Base-by-base conservation (phyloP, 1,140 invertebrate species). In the Copidosoma floridanum region DNA sequence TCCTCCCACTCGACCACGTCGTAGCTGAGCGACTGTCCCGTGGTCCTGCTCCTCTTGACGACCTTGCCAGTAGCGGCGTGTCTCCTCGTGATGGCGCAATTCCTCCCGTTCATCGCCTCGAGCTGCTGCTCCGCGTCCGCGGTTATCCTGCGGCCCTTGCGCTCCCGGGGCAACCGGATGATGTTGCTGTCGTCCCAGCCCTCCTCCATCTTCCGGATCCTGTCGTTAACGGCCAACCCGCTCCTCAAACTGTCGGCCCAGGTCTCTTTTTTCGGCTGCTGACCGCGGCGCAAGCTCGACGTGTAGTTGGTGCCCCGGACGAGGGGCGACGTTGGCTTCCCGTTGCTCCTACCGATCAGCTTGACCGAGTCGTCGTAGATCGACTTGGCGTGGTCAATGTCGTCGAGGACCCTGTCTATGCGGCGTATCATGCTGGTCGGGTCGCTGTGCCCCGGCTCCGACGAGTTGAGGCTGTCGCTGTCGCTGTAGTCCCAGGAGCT, bases 401-500 rank as follows among this genome's bases (percentile, higher is more conserved):
- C 65, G 48, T 71, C 61, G 7, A 70, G 55, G 5, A 66, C 66
- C 10, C 60, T 51, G 44, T 66, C 65, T 21, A 72, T 68, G 38
- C 63, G 56, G 3, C 63, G 60, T 10, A 66, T 65, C 63, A 68
- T 68, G 23, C 50, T 66, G 52, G 66, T 64, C 11, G 55, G 59
- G 35, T 67, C 66, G 8, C 67, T 57, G 26, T 68, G 37, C 2
- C 72, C 70, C 1, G 70, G 63, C 53, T 78, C 77, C 0, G 72
- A 78, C 3, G 82, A 82, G 57, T 82, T 78, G 29, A 83, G 71
- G 32, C 82, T 83, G 56, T 82, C 82, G 65, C 80, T 83, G 69
- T 84, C 82, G 60, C 81, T 82, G 44, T 81, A 82, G 1, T 82
- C 82, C 73, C 82, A 82, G 7, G 81, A 83, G 58, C 82, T 83